Base-by-base conservation (phyloP, 30 jellyfish, hydroid and myxozoan genomes). In the Aurelia sp. region DNA sequence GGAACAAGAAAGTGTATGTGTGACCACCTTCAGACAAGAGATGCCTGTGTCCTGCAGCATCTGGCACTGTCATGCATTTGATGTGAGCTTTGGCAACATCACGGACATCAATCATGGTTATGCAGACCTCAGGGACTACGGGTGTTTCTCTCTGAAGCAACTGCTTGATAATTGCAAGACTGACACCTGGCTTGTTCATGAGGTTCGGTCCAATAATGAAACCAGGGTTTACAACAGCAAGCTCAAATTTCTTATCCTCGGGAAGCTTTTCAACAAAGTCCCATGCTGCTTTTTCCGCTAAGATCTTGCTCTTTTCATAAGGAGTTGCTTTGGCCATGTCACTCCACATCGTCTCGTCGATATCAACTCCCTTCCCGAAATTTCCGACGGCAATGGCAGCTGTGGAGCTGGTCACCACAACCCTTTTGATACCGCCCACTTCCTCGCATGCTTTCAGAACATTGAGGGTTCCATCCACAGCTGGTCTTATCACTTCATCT, bases 201-300 rank as follows among this genome's bases (percentile, higher is more conserved):
- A 82, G 85, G 60, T 68, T 67, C 4, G 91, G 91, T 17, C 91
- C 91, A 6, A 58, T 33, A 38, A 82, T 74, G 8, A 82, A 67
- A 16, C 91, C 85, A 2, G 91, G 91, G 47, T 82, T 68, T 73
- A 82, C 72, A 12, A 66, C 72, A 19, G 60, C 81, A 48, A 82
- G 67, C 73, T 82, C 91, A 55, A 82, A 68, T 38, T 82, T 69
- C 59, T 55, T 66, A 4, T 69, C 85, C 3, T 82, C 85, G 10
- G 91, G 91, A 44, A 82, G 55, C 2, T 70, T 79, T 18, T 63
- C 71, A 15, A 82, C 91, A 20, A 68, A 82, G 15, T 82, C 91
- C 91, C 91, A 82, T 3, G 91, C 91, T 52, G 91, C 85, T 17
- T 82, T 82, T 40, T 82, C 91, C 6, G 91, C 91, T 13, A 74